Conservation (phyloP, 2,797 vertebrate species). For the Notoglanidium macrostoma region DNA sequence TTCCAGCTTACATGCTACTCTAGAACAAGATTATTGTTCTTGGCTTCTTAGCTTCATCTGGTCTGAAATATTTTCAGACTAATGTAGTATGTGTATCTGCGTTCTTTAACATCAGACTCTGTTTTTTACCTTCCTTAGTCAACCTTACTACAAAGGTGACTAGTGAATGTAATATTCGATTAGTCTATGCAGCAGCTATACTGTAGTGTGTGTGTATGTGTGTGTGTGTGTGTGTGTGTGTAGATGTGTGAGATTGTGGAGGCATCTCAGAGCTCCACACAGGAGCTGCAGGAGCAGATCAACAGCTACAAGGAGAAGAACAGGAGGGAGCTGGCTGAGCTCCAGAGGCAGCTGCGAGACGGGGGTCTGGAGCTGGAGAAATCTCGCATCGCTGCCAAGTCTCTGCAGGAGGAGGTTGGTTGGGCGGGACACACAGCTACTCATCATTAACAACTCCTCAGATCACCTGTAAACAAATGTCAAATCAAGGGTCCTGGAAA, state of each 20-base stretch:
- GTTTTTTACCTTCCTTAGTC: background rate
- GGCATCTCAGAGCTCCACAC: constrained; percentile 82
- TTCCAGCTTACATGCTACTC: background rate
- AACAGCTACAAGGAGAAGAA: constrained; percentile 92
- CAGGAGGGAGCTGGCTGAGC: constrained; percentile 82
- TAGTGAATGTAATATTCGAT: background rate
- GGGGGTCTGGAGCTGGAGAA: constrained; percentile 86
- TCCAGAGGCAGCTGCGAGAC: constrained; percentile 87
- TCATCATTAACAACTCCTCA: constrained; percentile 33
- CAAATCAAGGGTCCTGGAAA: constrained; percentile 3
- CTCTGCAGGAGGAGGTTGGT: constrained; percentile 88
- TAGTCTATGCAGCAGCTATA: background rate
- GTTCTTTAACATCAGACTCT: background rate
- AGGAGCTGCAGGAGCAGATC: constrained; percentile 92
- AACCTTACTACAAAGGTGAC: background rate
- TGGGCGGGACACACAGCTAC: background rate
- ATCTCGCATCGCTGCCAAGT: constrained; percentile 70
- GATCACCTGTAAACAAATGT: constrained; percentile 20
- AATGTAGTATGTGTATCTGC: background rate
- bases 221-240: constrained; percentile 3
- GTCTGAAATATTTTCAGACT: background rate
- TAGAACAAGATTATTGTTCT: background rate
- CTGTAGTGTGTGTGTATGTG: background rate
- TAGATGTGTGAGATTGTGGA: constrained; percentile 90
- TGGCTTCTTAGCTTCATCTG: background rate